Evolutionary conservation across 2,113 vertebrate species (phyloP).

Genomic region (Amphiprion ocellaris): DNA sequence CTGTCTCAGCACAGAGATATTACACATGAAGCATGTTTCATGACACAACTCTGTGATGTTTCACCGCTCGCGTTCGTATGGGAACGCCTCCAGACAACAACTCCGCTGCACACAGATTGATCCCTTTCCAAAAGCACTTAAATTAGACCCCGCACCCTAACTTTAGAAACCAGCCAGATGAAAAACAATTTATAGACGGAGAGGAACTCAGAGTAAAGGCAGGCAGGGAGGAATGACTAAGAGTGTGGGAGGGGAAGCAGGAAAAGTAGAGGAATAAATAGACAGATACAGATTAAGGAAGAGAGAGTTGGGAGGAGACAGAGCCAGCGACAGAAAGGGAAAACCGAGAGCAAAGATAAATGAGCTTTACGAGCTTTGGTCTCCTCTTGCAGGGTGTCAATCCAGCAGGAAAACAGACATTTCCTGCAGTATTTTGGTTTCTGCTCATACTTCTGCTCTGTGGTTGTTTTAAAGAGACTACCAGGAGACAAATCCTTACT

Average conservation of each 20-base stretch:
- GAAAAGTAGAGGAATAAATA: constrained; percentile 45
- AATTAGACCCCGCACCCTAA: constrained; percentile 45
- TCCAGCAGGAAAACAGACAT: constrained; percentile 20
- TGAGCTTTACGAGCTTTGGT: constrained; percentile 26
- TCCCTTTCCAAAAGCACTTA: constrained; percentile 55
- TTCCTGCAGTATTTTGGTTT: constrained; percentile 28
- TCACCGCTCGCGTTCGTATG: background rate
- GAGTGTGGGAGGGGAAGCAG: constrained; percentile 28
- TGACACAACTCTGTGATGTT: constrained; percentile 1
- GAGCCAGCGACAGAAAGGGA: constrained; percentile 4
- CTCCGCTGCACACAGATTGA: constrained; percentile 35
- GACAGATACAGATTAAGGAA: constrained; percentile 33
- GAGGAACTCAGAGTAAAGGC: constrained; percentile 12
- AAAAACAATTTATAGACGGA: constrained; percentile 47
- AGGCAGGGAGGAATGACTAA: constrained; percentile 49
- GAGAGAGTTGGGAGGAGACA: constrained; percentile 5
- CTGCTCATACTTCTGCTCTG: constrained; percentile 1
- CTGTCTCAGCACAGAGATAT: background rate
- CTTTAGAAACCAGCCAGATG: constrained; percentile 38
- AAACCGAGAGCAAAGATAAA: constrained; percentile 23
- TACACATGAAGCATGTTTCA: background rate
- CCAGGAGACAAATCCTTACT: constrained; percentile 24
- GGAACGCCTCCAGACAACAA: constrained; percentile 1
- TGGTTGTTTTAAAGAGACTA: constrained; percentile 24
- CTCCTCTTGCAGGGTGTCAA: constrained; percentile 8